A percentile compares a stretch with the other conserved stretches of the same genome.
These are phyloP conservation scores for Drosophila tani DNA, from an alignment of 1,140 invertebrate species.

Conservation along the genomic window DNA sequence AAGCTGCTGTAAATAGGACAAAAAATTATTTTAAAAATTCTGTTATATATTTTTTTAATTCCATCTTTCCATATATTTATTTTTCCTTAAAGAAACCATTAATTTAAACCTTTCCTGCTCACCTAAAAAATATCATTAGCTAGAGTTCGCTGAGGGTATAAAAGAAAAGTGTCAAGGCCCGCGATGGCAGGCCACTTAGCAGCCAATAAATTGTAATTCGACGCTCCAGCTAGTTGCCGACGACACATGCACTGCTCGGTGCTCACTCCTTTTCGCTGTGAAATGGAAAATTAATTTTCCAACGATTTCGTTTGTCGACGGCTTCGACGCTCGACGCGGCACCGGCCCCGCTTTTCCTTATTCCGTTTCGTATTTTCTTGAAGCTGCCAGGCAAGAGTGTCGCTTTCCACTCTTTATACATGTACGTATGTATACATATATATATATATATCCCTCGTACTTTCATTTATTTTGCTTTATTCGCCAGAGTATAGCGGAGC, in stretches of 20 bases:
- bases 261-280: slow-evolving; percentile 62
- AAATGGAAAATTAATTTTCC: slow-evolving; percentile 84
- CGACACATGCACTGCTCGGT: slow-evolving; percentile 52
- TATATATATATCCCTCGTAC: slow-evolving; percentile 24
- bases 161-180: slow-evolving; percentile 59
- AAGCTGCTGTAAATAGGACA: neutral
- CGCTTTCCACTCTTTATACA: slow-evolving; percentile 51
- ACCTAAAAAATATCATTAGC: neutral
- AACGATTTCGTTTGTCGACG: slow-evolving; percentile 77
- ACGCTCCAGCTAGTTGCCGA: slow-evolving; percentile 52
- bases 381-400: slow-evolving; percentile 57
- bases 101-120: neutral
- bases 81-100: neutral
- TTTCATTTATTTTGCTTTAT: slow-evolving; percentile 79
- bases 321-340: slow-evolving; percentile 24
- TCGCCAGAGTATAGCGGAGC: slow-evolving; percentile 7
- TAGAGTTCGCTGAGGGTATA: slow-evolving; percentile 39
- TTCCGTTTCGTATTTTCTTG: slow-evolving; percentile 43
- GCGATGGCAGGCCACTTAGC: slow-evolving; percentile 68
- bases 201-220: slow-evolving; percentile 84
- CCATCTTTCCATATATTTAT: neutral
- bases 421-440: neutral
- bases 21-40: neutral
- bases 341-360: slow-evolving; percentile 34
- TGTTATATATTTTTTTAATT: neutral